Evolutionary conservation across 2,888 invertebrate genomes (phyloP).

Genomic region (Globia sparganii): DNA sequence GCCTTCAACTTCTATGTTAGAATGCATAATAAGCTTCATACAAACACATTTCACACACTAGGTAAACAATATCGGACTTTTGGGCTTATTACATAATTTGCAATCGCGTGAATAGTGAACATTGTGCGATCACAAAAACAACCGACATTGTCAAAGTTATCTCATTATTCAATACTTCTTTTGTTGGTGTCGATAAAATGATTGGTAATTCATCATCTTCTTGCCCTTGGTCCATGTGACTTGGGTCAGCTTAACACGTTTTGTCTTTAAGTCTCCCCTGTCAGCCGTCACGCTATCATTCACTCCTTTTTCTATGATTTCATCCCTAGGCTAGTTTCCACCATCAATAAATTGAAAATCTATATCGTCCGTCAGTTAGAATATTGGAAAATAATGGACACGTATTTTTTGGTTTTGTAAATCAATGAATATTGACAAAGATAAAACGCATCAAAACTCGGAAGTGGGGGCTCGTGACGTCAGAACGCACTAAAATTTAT

Average conservation of each 20-base stretch:
- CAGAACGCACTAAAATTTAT: too few species aligned
- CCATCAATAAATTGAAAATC: too few species aligned
- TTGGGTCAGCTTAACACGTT: too few species aligned
- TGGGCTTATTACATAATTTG: slow-evolving; percentile 28
- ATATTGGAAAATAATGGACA: too few species aligned
- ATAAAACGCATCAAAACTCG: too few species aligned
- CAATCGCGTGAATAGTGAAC: slow-evolving; percentile 28
- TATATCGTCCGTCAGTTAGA: too few species aligned
- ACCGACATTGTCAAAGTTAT: slow-evolving; percentile 56
- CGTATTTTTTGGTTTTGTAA: too few species aligned
- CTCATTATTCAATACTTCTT: slow-evolving; percentile 50
- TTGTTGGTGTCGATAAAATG: slow-evolving; percentile 10
- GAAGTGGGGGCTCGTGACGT: too few species aligned
- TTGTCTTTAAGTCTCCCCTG: too few species aligned
- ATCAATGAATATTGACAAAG: too few species aligned
- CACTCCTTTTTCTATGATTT: not conserved
- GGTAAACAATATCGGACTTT: slow-evolving; percentile 48
- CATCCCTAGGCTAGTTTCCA: too few species aligned
- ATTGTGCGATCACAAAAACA: slow-evolving; percentile 47
- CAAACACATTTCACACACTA: slow-evolving; percentile 34
- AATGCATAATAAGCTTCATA: slow-evolving; percentile 28
- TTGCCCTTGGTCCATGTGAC: not conserved
- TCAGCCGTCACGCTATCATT: too few species aligned
- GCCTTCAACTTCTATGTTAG: slow-evolving; percentile 10
- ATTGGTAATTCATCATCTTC: slow-evolving; percentile 8